Conservation (phyloP, 2,888 invertebrate species). For the Litoditis marina region DNA sequence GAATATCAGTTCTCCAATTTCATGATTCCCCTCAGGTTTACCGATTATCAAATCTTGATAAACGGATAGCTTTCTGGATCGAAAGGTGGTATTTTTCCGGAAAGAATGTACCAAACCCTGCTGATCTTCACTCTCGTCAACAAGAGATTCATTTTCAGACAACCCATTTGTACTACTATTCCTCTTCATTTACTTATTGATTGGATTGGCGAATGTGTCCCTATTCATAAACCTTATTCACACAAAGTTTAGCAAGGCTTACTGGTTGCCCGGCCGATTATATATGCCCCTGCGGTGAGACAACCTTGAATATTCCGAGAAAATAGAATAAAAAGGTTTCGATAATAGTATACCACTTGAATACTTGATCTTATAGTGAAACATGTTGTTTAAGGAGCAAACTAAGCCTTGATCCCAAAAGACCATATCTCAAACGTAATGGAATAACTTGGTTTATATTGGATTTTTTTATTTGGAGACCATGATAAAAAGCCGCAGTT, state of each 20-base stretch:
- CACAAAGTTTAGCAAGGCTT: slow-evolving; percentile 39
- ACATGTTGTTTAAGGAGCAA: not conserved
- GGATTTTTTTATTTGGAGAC: too few species aligned
- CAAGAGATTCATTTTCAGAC: slow-evolving; percentile 21
- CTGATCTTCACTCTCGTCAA: too few species aligned
- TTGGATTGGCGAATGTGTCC: slow-evolving; percentile 37
- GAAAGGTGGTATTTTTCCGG: too few species aligned
- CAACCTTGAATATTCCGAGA: not conserved
- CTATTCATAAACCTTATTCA: slow-evolving; percentile 44
- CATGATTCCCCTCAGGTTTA: not conserved
- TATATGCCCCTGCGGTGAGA: slow-evolving; percentile 29
- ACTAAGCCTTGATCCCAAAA: not conserved
- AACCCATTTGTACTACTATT: slow-evolving; percentile 4
- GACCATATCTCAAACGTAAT: not conserved
- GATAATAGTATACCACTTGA: too few species aligned
- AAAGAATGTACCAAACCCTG: too few species aligned
- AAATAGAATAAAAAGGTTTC: too few species aligned
- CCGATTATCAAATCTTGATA: not conserved
- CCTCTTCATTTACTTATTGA: slow-evolving; percentile 25
- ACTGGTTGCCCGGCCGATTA: slow-evolving; percentile 41
- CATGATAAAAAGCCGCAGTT: not conserved
- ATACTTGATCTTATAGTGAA: too few species aligned
- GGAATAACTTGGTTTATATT: too few species aligned
- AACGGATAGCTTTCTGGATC: too few species aligned
- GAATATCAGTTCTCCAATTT: too few species aligned